These are phyloP conservation scores for Euglossa dilemma DNA, from an alignment of 1,140 invertebrate species.

Conservation along the genomic window DNA sequence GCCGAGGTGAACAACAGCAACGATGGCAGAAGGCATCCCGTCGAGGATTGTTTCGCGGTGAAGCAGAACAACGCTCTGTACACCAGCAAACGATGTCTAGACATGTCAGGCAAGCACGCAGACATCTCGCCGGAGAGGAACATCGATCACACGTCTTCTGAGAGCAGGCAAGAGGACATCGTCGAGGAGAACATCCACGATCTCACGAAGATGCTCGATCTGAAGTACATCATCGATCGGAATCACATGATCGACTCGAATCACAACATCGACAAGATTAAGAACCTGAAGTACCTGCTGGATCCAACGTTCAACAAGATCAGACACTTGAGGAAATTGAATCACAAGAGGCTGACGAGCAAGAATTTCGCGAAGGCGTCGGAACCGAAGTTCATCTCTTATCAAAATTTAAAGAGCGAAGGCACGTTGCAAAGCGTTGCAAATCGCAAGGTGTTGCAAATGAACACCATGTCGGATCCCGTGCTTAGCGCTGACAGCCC, in stretches of 20 bases:
- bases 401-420: constrained; percentile 77
- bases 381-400: constrained; percentile 75
- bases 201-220: constrained; percentile 78
- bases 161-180: constrained; percentile 63
- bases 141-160: constrained; percentile 51
- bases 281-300: constrained; percentile 76
- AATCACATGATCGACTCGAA: constrained; percentile 78
- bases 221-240: constrained; percentile 74
- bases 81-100: constrained; percentile 69
- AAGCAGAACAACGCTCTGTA: constrained; percentile 70
- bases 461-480: constrained; percentile 78
- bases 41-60: constrained; percentile 76
- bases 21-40: constrained; percentile 65
- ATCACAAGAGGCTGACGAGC: constrained; percentile 65
- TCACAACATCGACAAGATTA: constrained; percentile 79
- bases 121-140: constrained; percentile 75
- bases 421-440: not conserved
- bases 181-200: constrained; percentile 77
- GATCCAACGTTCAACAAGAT: constrained; percentile 80
- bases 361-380: constrained; percentile 67
- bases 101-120: constrained; percentile 64
- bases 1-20: constrained; percentile 74
- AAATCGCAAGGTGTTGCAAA: constrained; percentile 60
- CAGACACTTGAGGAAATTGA: constrained; percentile 73
- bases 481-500: constrained; percentile 68